These are phyloP conservation scores for Cydia pomonella DNA, from an alignment of 1,140 invertebrate genomes.

Conservation along the genomic window DNA sequence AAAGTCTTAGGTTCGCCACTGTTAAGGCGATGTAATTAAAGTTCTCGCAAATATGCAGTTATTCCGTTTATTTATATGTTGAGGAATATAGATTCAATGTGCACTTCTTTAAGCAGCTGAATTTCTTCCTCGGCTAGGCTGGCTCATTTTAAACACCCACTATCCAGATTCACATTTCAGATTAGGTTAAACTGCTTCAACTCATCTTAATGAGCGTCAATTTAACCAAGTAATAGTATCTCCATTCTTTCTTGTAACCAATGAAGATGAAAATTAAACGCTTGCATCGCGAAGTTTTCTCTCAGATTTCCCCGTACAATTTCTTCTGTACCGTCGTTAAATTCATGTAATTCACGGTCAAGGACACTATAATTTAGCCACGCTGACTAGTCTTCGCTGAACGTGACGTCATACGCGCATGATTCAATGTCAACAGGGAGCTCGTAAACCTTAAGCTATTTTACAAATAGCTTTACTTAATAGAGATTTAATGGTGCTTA, in stretches of 20 bases:
- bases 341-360: background rate
- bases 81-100: too few species aligned
- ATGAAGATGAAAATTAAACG: background rate
- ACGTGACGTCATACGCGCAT: background rate
- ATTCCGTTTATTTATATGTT: too few species aligned
- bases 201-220: background rate
- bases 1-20: too few species aligned
- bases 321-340: background rate
- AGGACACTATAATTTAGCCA: background rate
- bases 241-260: background rate
- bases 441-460: background rate
- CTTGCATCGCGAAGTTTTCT: background rate
- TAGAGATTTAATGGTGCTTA: background rate
- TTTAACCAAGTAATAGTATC: background rate
- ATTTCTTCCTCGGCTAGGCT: too few species aligned
- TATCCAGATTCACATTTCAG: background rate
- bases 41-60: too few species aligned
- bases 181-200: background rate
- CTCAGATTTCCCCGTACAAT: too few species aligned
- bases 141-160: background rate
- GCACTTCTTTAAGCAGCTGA: too few species aligned
- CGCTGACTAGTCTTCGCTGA: background rate
- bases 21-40: too few species aligned
- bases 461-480: background rate
- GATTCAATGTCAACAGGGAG: constrained; percentile 29